Conservation (phyloP, 2,797 vertebrate species). For the Sebastes cheni region DNA sequence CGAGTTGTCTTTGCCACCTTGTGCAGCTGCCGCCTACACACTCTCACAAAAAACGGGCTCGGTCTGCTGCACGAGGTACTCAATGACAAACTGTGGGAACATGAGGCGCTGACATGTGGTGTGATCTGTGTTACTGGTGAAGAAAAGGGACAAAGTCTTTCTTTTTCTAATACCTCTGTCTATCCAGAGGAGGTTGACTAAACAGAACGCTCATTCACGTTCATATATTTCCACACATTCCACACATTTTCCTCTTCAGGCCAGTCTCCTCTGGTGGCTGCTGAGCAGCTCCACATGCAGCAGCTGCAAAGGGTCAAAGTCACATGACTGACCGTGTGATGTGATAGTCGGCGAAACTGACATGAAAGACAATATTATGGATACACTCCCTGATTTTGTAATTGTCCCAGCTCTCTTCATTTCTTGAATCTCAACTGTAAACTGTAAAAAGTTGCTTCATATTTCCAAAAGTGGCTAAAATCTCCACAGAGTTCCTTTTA, state of each 20-base stretch:
- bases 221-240: constrained; percentile 12
- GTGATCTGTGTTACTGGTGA: not conserved
- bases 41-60: not conserved
- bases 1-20: constrained; percentile 8
- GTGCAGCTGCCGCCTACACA: constrained; percentile 39
- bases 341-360: not conserved
- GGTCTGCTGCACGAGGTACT: not conserved
- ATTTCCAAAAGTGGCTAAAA: too few species aligned
- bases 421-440: not conserved
- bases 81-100: constrained; percentile 25
- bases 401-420: not conserved
- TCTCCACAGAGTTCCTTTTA: too few species aligned
- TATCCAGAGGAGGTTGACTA: not conserved
- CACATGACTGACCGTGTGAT: not conserved
- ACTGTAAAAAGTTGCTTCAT: too few species aligned
- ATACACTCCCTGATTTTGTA: not conserved
- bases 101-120: not conserved
- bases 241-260: not conserved
- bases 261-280: not conserved
- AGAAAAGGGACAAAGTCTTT: not conserved
- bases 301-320: not conserved
- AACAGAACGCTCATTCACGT: not conserved
- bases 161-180: not conserved
- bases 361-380: too few species aligned
- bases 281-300: not conserved